Evolutionary conservation across 1,140 invertebrate species (phyloP), one percentile per base, ranked within the genome.

Genomic region (Philopotamus ludificatus): DNA sequence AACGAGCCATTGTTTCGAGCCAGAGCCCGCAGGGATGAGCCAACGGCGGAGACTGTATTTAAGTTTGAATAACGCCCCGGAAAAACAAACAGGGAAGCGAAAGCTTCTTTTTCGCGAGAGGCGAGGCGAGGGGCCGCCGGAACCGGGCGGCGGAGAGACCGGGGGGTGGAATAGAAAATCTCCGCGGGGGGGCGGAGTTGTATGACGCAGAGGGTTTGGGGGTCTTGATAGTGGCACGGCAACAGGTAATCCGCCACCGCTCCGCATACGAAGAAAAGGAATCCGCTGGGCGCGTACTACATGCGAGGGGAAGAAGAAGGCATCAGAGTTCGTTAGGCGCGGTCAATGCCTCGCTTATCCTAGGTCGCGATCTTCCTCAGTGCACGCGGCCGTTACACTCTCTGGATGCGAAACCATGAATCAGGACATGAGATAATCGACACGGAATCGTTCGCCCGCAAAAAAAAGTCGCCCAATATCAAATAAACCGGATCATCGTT

Each of bases 201-300:
- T 34, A 12, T 34, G 55, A 34, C 39, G 39, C 20, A 18, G 22
- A 45, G 21, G 51, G 50, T 28, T n/a, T 28, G 7, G 42, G 12
- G 16, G 8, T 18, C 15, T 15, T 10, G 44, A 12, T 12, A 26
- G 63, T 39, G 55, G 45, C 18, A 42, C 45, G 63, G 63, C 63
- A 65, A 65, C 63, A 65, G 63, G 63, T 65, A 65, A 65, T 50
- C 63, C 63, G 4, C 3, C 20, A 9, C 3, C 25, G 51, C 39
- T 22, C 9, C 21, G 61, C 15, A 12, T 15, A 20, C 16, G 20
- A 28, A 18, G 16, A 25, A 49, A 22, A 16, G 25, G 26, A 25
- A 42, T 20, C 23, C 16, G 22, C 54, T n/a, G n/a, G n/a, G n/a
- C n/a, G n/a, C n/a, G n/a, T n/a, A n/a, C n/a, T n/a, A 45, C 18